These are phyloP conservation scores for Thryonomys swinderianus DNA, from an alignment of 2,113 vertebrate species.

Conservation along the genomic window DNA sequence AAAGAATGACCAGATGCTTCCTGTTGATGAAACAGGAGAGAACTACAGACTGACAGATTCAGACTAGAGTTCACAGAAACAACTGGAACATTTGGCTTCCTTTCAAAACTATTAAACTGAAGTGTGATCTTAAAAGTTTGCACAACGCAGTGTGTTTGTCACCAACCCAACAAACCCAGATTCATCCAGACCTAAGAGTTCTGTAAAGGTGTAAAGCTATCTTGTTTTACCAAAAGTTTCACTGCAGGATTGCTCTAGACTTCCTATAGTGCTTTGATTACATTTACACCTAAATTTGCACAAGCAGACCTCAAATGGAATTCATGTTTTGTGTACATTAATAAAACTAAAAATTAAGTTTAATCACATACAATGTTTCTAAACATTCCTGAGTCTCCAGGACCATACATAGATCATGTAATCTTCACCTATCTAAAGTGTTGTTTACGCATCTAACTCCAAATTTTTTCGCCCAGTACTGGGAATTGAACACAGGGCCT, in stretches of 20 bases:
- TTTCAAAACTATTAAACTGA: constrained; percentile 38
- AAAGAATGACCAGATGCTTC: too few species aligned
- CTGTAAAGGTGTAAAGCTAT: neutral
- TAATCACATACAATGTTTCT: constrained; percentile 36
- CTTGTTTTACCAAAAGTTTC: constrained; percentile 23
- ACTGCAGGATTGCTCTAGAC: neutral
- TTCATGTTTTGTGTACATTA: neutral
- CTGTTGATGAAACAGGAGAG: constrained; percentile 76
- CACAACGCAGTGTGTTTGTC: neutral
- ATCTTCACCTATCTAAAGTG: constrained; percentile 14
- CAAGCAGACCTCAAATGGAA: neutral
- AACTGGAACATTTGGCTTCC: constrained; percentile 68
- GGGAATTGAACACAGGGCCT: neutral
- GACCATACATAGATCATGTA: neutral
- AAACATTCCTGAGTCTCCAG: constrained; percentile 14
- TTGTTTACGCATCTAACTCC: neutral
- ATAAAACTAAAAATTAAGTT: constrained; percentile 45
- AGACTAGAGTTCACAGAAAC: constrained; percentile 70
- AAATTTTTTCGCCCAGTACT: neutral
- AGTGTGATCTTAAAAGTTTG: constrained; percentile 36
- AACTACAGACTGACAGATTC: constrained; percentile 60
- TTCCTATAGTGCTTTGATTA: neutral
- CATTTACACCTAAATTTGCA: constrained; percentile 21
- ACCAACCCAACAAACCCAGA: constrained; percentile 24
- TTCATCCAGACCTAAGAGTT: neutral